Evolutionary conservation across 2,888 invertebrate genomes (phyloP).

Genomic region (Chouioia cunea): DNA sequence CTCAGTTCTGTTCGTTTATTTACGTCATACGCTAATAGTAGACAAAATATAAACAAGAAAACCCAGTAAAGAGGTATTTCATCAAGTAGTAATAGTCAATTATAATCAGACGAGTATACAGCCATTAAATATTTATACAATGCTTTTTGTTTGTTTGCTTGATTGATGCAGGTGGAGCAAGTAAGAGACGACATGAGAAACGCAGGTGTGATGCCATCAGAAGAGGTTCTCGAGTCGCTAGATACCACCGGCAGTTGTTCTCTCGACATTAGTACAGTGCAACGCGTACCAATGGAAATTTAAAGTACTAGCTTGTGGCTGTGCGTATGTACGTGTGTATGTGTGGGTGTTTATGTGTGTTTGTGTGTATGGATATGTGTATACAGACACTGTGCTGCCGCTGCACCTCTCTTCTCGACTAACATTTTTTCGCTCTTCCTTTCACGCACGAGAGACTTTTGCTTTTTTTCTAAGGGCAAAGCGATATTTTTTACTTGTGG

Average conservation of each 20-base stretch:
- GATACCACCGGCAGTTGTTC: constrained; percentile 75
- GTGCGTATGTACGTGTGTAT: not conserved
- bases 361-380: not conserved
- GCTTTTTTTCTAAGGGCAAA: no score
- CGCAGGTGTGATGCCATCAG: constrained; percentile 73
- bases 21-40: no score
- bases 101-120: no score
- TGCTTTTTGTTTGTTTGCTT: not conserved
- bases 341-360: not conserved
- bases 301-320: constrained; percentile 12
- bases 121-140: no score
- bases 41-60: no score
- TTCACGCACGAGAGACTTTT: no score
- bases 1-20: no score
- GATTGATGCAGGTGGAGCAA: constrained; percentile 67
- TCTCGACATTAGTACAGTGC: constrained; percentile 65
- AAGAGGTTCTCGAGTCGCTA: constrained; percentile 73
- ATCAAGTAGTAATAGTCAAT: no score
- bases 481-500: no score
- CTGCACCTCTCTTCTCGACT: no score
- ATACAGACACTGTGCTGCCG: not conserved
- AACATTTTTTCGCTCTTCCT: no score
- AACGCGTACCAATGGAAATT: constrained; percentile 50
- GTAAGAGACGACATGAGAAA: constrained; percentile 76
- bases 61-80: no score